phyloP scores from a whole-genome alignment of 2,888 invertebrate species.

The Serrognathus titanus region DNA sequence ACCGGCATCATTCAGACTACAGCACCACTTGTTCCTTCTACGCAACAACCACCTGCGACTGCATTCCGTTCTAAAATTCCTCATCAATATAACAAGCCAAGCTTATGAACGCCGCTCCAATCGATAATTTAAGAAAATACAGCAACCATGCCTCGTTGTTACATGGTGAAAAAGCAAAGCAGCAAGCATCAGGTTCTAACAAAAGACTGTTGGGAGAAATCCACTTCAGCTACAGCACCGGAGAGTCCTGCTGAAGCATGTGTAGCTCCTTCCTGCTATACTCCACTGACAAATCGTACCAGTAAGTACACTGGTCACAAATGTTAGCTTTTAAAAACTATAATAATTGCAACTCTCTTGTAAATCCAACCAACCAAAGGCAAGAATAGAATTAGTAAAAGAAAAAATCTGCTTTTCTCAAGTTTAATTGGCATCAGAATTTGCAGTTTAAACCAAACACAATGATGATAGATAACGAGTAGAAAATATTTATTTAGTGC shows the following conservation, averaged over 20 bases:
- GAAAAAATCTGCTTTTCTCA: too few relatives aligned
- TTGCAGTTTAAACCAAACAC: too few relatives aligned
- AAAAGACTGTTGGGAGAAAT: constrained; percentile 49
- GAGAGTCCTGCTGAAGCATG: constrained; percentile 59
- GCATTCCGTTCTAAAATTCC: constrained; percentile 25
- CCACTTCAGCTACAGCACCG: constrained; percentile 43
- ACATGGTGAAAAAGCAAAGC: constrained; percentile 70
- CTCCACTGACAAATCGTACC: constrained; percentile 47
- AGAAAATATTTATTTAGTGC: too few relatives aligned
- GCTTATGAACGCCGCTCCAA: neutral
- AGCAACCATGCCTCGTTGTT: constrained; percentile 68
- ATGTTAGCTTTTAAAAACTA: too few relatives aligned
- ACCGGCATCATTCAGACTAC: constrained; percentile 35
- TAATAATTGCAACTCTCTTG: too few relatives aligned
- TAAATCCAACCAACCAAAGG: too few relatives aligned
- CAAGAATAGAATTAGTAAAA: too few relatives aligned
- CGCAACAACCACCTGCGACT: constrained; percentile 45
- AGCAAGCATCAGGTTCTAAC: constrained; percentile 50
- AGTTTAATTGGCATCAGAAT: too few relatives aligned
- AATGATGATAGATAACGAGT: too few relatives aligned
- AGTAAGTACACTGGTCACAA: constrained; percentile 25
- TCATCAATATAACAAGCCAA: constrained; percentile 10
- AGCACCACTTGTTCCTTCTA: constrained; percentile 38
- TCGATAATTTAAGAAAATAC: constrained; percentile 15
- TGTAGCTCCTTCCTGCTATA: constrained; percentile 60